These are phyloP conservation scores for Odontocolon sp. DNA, from an alignment of 2,888 invertebrate species.

Conservation along the genomic window DNA sequence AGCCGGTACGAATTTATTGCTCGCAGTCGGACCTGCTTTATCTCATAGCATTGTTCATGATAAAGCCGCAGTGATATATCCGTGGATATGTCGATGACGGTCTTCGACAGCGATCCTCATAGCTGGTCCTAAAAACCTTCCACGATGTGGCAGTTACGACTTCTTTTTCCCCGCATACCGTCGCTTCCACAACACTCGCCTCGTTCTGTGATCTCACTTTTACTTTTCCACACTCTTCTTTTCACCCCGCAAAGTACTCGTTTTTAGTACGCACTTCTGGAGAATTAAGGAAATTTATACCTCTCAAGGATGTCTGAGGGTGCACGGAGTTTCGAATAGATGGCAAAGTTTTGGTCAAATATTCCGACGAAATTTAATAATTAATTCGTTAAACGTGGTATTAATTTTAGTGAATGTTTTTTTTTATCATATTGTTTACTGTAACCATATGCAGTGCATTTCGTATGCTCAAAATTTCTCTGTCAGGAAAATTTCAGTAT, in stretches of 20 bases:
- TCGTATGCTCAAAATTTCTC: too few species aligned
- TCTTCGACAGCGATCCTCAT: constrained; percentile 44
- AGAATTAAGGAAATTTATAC: neutral
- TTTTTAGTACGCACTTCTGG: constrained; percentile 23
- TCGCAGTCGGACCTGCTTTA: constrained; percentile 78
- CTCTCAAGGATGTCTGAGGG: neutral
- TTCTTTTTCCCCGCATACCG: constrained; percentile 26
- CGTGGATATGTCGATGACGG: constrained; percentile 62
- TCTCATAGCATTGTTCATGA: constrained; percentile 79
- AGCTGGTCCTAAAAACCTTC: constrained; percentile 67
- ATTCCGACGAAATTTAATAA: neutral
- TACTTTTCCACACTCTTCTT: constrained; percentile 24
- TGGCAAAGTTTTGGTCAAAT: neutral
- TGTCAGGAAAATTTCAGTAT: too few species aligned
- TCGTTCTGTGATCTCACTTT: neutral
- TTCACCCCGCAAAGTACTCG: constrained; percentile 30
- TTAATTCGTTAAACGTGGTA: neutral
- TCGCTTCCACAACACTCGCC: neutral
- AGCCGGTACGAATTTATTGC: constrained; percentile 79
- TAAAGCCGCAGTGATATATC: constrained; percentile 78
- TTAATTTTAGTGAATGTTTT: too few species aligned
- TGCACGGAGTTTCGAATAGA: neutral
- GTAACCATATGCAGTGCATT: too few species aligned
- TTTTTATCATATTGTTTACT: too few species aligned
- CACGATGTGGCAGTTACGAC: constrained; percentile 70